Conservation (phyloP, 2,888 invertebrate species). For the Lasioglossum vierecki region DNA sequence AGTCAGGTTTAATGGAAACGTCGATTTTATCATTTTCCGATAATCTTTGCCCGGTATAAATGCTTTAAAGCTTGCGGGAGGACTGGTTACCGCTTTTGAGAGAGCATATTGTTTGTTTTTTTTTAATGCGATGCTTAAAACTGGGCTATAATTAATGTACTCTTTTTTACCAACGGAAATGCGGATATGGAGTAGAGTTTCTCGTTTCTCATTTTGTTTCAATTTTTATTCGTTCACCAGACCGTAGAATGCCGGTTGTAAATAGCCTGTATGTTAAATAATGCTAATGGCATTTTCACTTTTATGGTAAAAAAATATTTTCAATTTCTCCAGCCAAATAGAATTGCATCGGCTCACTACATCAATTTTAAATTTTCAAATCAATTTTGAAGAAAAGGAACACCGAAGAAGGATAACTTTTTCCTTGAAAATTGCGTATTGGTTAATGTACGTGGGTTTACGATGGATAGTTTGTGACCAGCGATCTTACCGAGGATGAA, state of each 20-base stretch:
- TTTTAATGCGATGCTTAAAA: not conserved
- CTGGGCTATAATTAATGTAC: not conserved
- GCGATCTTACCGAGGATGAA: not conserved
- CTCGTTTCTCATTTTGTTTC: not conserved
- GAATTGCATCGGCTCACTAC: not conserved
- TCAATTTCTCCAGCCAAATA: not conserved
- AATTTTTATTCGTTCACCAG: not conserved
- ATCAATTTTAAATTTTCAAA: not conserved
- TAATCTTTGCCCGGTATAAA: conserved; percentile 2
- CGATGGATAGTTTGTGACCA: not conserved
- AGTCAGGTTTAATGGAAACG: conserved; percentile 1
- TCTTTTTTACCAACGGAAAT: not conserved
- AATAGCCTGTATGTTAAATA: not conserved
- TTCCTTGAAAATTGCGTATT: not conserved
- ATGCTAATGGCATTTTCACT: not conserved
- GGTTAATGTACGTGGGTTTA: not conserved
- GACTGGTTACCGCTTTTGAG: not conserved
- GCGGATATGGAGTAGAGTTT: not conserved
- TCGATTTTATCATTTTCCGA: conserved; percentile 10
- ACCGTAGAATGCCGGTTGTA: not conserved
- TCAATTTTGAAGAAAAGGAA: not conserved
- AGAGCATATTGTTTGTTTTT: conserved; percentile 1
- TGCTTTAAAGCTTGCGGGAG: not conserved
- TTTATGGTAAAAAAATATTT: too few species aligned
- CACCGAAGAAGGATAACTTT: not conserved